These are phyloP conservation scores for Psammodynastes pulverulentus DNA, from an alignment of 2,113 vertebrate species.

Conservation along the genomic window DNA sequence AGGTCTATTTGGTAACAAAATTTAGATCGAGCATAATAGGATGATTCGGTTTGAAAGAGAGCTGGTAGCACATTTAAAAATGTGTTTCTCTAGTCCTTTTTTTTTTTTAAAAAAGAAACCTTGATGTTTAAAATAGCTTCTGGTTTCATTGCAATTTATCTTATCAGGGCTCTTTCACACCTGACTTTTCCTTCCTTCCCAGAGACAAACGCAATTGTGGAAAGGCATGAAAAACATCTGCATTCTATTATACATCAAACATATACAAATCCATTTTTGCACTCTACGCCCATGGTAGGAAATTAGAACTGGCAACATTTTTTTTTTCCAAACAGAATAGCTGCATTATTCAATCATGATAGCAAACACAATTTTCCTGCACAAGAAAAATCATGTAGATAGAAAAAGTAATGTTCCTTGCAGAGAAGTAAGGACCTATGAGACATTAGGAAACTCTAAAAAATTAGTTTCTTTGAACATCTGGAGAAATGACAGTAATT, in stretches of 20 bases:
- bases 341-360: neutral
- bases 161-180: neutral
- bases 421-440: neutral
- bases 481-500: neutral
- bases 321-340: neutral
- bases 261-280: neutral
- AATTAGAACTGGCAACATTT: neutral
- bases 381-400: neutral
- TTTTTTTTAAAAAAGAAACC: neutral
- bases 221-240: neutral
- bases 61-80: neutral
- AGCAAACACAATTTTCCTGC: neutral
- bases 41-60: neutral
- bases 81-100: neutral
- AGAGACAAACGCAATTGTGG: neutral
- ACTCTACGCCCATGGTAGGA: too few species aligned
- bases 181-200: neutral
- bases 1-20: slow-evolving; percentile 21
- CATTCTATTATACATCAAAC: neutral
- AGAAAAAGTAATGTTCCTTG: neutral
- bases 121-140: slow-evolving; percentile 18
- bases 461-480: neutral
- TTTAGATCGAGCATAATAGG: slow-evolving; percentile 22
- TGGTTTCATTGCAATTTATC: slow-evolving; percentile 25
- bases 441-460: neutral